Percentiles rank a stretch among this genome's conserved stretches.
phyloP scores from a whole-genome alignment of 2,113 vertebrate genomes.

The Psilopsiagon aymara region DNA sequence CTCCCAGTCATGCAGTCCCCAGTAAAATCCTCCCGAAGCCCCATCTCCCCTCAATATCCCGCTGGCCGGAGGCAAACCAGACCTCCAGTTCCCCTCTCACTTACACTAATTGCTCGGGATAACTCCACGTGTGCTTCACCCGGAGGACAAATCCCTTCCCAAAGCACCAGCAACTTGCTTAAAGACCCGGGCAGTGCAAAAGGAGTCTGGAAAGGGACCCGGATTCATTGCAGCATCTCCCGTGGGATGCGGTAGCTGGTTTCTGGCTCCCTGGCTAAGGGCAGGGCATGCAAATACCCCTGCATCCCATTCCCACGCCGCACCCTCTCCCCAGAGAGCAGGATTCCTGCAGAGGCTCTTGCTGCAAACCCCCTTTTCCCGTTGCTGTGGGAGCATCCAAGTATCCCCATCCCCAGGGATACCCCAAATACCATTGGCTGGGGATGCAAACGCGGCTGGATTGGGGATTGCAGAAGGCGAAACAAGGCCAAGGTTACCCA shows the following conservation, averaged over 20 bases:
- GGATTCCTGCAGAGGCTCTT: neutral
- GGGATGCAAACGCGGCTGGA: neutral
- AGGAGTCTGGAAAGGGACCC: neutral
- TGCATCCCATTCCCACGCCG: neutral
- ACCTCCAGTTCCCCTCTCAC: neutral
- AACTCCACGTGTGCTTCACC: fast-evolving
- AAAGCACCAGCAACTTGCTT: neutral
- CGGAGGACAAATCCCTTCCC: neutral
- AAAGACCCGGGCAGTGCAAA: fast-evolving
- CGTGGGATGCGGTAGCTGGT: fast-evolving
- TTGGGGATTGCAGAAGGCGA: neutral
- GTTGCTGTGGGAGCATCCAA: fast-evolving
- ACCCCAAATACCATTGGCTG: neutral
- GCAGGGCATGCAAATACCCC: neutral
- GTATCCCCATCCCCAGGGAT: neutral
- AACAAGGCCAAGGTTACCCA: neutral
- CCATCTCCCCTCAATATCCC: neutral
- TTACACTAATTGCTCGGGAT: neutral
- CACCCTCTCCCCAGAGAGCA: neutral
- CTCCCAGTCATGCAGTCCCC: neutral
- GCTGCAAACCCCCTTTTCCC: neutral
- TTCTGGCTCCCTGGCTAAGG: neutral
- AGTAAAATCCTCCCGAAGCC: neutral
- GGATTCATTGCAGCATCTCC: neutral
- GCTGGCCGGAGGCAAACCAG: fast-evolving